These are phyloP conservation scores for Eristalinus aeneus DNA, from an alignment of 2,888 invertebrate genomes.

Conservation along the genomic window DNA sequence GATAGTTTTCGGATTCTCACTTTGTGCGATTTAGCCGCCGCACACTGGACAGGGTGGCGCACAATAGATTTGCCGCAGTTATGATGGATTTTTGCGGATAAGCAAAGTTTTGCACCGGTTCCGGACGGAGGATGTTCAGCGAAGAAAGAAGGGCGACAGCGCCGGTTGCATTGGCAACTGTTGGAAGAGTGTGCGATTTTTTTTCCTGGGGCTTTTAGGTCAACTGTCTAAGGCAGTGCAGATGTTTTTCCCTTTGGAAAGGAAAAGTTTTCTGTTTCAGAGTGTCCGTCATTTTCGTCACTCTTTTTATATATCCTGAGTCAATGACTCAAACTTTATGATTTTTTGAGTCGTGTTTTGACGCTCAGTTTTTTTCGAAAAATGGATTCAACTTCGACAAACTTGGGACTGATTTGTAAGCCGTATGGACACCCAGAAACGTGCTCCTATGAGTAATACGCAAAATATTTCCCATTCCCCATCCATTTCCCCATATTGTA, in stretches of 20 bases:
- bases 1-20: slow-evolving; percentile 52
- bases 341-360: too few relatives aligned
- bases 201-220: background rate
- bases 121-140: background rate
- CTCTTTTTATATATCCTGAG: too few relatives aligned
- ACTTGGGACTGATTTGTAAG: too few relatives aligned
- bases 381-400: too few relatives aligned
- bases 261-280: too few relatives aligned
- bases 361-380: too few relatives aligned
- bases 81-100: background rate
- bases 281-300: too few relatives aligned
- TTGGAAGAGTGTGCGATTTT: background rate
- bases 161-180: background rate
- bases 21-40: slow-evolving; percentile 1
- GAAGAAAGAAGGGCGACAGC: background rate
- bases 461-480: too few relatives aligned
- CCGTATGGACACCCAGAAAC: too few relatives aligned
- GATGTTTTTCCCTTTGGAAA: background rate
- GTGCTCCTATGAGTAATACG: too few relatives aligned
- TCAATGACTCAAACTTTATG: too few relatives aligned
- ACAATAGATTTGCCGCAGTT: background rate
- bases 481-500: too few relatives aligned
- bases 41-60: slow-evolving; percentile 36
- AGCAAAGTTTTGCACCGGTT: background rate
- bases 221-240: background rate